Evolutionary conservation across 1,140 invertebrate species (phyloP).

Genomic region (Rhopalosiphum padi): DNA sequence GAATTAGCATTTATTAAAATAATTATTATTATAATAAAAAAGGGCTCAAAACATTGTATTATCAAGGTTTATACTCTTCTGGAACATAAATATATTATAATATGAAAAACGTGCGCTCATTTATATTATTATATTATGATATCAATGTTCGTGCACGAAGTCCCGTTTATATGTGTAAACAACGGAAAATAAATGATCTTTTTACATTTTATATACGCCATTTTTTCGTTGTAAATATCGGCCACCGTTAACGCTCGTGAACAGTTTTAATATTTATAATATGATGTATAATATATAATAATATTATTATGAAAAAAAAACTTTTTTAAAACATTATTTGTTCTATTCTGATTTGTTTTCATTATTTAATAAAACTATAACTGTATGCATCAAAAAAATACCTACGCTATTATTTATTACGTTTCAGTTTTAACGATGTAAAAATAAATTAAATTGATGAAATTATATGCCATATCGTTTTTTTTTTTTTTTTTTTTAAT

Average conservation of each 20-base stretch:
- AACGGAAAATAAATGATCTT: neutral
- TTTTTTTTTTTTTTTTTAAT: neutral
- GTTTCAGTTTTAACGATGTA: neutral
- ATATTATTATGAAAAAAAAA: neutral
- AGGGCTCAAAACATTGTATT: neutral
- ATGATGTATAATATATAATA: neutral
- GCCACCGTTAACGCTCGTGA: neutral
- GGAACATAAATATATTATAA: neutral
- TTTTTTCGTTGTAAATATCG: neutral
- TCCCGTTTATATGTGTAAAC: neutral
- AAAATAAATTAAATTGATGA: constrained; percentile 15
- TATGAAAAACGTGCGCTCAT: neutral
- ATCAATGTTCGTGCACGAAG: neutral
- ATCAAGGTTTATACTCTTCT: neutral
- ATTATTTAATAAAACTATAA: neutral
- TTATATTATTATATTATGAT: neutral
- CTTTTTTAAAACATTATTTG: neutral
- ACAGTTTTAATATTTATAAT: neutral
- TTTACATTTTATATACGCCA: neutral
- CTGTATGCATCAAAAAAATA: neutral
- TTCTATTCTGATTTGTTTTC: neutral
- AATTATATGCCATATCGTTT: neutral
- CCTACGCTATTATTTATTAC: neutral
- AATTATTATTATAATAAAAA: neutral
- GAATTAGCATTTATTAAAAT: constrained; percentile 24